Percentiles rank a stretch among this genome's conserved stretches.
Evolutionary conservation across 35 echinoderm and acorn worm genomes (phyloP).

Genomic region (Lytechinus variegatus): DNA sequence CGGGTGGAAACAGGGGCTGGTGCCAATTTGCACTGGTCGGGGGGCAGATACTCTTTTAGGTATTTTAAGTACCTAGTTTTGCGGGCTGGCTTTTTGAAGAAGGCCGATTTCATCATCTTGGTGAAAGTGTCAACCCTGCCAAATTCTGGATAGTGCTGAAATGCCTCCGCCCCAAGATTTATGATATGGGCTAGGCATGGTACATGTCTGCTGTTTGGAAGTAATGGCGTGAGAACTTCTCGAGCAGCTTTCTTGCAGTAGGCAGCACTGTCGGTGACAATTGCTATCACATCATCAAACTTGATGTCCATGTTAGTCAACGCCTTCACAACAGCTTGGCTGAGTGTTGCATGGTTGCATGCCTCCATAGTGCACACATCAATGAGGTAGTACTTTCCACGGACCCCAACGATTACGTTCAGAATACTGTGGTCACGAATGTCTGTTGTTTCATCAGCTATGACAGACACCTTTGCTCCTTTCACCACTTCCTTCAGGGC

Average conservation of each 20-base stretch:
- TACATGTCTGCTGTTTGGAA: slow-evolving; percentile 51
- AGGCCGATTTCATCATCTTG: slow-evolving; percentile 68
- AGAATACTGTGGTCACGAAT: slow-evolving; percentile 69
- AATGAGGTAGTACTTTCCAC: slow-evolving; percentile 68
- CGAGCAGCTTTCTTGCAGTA: slow-evolving; percentile 66
- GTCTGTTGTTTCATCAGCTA: slow-evolving; percentile 81
- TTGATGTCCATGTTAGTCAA: slow-evolving; percentile 49
- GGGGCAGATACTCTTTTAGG: slow-evolving; percentile 62
- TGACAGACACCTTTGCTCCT: too few species aligned
- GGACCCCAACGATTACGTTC: slow-evolving; percentile 64
- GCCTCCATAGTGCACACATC: slow-evolving; percentile 69
- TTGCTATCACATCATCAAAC: slow-evolving; percentile 63
- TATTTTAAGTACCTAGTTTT: slow-evolving; percentile 61
- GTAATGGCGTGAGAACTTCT: slow-evolving; percentile 49
- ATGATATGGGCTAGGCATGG: slow-evolving; percentile 69
- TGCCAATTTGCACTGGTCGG: slow-evolving; percentile 62
- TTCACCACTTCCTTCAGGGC: slow-evolving; percentile 58
- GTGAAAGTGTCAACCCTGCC: slow-evolving; percentile 59
- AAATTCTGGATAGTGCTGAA: slow-evolving; percentile 75
- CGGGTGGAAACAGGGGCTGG: slow-evolving; percentile 61
- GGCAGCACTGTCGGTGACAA: slow-evolving; percentile 61
- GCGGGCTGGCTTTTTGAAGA: slow-evolving; percentile 68
- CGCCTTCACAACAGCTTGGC: slow-evolving; percentile 62
- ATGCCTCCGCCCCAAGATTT: slow-evolving; percentile 69
- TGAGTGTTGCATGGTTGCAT: slow-evolving; percentile 63